Conservation (phyloP, 2,113 vertebrate genomes). For the Dipodomys ordii region DNA sequence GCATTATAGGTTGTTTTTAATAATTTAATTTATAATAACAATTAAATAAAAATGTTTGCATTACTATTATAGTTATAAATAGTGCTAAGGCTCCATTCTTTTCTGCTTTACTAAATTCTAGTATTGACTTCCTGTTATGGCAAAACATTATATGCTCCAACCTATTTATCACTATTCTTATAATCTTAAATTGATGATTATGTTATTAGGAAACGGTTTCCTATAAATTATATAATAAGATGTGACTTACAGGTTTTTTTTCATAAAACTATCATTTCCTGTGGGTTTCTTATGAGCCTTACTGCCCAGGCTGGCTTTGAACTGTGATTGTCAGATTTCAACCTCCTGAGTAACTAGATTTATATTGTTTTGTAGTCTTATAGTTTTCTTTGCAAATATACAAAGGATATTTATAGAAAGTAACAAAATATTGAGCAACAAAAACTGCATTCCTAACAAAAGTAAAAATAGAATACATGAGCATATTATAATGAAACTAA, state of each 20-base stretch:
- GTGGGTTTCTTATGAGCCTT: background rate
- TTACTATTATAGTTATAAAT: too few relatives aligned
- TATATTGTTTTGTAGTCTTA: background rate
- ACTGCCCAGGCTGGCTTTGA: too few relatives aligned
- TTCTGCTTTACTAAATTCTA: background rate
- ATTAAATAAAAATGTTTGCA: too few relatives aligned
- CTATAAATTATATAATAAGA: background rate
- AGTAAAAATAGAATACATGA: background rate
- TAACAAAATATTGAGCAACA: background rate
- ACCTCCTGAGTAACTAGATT: too few relatives aligned
- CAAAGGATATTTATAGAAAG: slow-evolving; percentile 1
- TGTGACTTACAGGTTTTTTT: slow-evolving; percentile 29
- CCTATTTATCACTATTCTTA: background rate
- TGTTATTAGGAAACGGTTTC: background rate
- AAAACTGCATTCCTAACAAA: background rate
- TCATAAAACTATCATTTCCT: background rate
- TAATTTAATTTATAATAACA: too few relatives aligned
- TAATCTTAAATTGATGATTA: background rate
- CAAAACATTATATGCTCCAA: background rate
- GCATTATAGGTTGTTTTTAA: too few relatives aligned
- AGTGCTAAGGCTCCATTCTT: background rate
- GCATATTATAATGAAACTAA: background rate
- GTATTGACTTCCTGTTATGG: background rate
- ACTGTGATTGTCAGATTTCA: too few relatives aligned
- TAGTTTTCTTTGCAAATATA: background rate